Evolutionary conservation across 2,797 vertebrate genomes (phyloP).

Genomic region (Enteromius argenteus): DNA sequence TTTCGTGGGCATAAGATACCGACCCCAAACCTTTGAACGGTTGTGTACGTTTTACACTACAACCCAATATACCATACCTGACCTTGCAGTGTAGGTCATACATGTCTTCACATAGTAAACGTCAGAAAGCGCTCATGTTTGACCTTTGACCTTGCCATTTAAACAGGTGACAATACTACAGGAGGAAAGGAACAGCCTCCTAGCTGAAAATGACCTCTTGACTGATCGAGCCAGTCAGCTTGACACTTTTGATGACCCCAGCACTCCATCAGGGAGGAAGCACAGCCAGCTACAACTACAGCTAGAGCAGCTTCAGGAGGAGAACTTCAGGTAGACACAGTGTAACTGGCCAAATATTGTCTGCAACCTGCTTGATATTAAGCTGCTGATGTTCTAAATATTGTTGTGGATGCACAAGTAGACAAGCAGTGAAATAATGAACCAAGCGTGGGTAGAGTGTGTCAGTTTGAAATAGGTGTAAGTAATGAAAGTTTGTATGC

Average conservation of each 20-base stretch:
- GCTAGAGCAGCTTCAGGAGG: conserved; percentile 92
- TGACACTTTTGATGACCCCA: conserved; percentile 92
- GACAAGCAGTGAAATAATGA: not conserved
- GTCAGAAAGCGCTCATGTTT: not conserved
- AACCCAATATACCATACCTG: not conserved
- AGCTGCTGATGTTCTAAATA: not conserved
- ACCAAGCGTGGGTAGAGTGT: not conserved
- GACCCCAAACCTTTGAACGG: not conserved
- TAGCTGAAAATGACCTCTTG: conserved; percentile 94
- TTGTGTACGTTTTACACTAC: not conserved
- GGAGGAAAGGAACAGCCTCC: conserved; percentile 92
- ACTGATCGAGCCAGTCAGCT: conserved; percentile 93
- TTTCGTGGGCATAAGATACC: not conserved
- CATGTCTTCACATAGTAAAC: conserved; percentile 2
- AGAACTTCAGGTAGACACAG: conserved; percentile 89
- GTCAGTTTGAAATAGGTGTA: conserved; percentile 6
- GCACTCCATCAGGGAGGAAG: conserved; percentile 88
- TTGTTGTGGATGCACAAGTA: not conserved
- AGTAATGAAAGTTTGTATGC: conserved; percentile 4
- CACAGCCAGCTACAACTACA: conserved; percentile 91
- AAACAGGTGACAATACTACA: conserved; percentile 91
- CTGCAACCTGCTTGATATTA: not conserved
- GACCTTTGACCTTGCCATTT: conserved; percentile 15
- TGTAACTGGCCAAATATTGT: not conserved
- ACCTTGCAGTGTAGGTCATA: not conserved